Evolutionary conservation across 2,888 invertebrate genomes (phyloP).

Genomic region (Idaea biselata): DNA sequence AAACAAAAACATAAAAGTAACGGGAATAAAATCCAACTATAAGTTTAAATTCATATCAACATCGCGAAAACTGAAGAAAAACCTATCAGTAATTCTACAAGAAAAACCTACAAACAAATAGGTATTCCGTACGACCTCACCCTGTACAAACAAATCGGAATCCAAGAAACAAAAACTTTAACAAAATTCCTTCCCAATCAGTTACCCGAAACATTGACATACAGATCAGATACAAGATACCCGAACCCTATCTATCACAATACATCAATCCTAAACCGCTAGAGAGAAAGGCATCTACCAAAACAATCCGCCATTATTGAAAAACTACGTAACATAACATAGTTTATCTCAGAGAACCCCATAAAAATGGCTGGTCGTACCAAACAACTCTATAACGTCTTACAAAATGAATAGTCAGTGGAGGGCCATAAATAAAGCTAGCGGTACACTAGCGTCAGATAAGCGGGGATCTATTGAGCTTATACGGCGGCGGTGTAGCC

Average conservation of each 20-base stretch:
- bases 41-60: too few species aligned
- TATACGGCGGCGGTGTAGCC: conserved; percentile 57
- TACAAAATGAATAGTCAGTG: conserved; percentile 62
- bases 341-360: conserved; percentile 44
- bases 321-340: conserved; percentile 29
- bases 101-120: too few species aligned
- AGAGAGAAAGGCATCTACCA: conserved; percentile 28
- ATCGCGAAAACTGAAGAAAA: too few species aligned
- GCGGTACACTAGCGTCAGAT: conserved; percentile 61
- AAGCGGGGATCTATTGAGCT: conserved; percentile 71
- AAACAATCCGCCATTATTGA: conserved; percentile 34
- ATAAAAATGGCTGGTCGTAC: conserved; percentile 53
- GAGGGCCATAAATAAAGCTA: conserved; percentile 61
- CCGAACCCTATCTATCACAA: conserved; percentile 25
- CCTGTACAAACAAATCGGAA: too few species aligned
- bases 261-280: conserved; percentile 30
- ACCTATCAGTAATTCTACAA: too few species aligned
- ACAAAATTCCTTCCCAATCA: background rate
- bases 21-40: too few species aligned
- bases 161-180: background rate
- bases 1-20: too few species aligned
- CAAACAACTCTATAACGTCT: conserved; percentile 61
- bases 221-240: conserved; percentile 20
- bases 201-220: conserved; percentile 5
- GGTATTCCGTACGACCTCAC: too few species aligned